Evolutionary conservation across 2,888 invertebrate genomes (phyloP).

Genomic region (Macrostomum cliftonense): DNA sequence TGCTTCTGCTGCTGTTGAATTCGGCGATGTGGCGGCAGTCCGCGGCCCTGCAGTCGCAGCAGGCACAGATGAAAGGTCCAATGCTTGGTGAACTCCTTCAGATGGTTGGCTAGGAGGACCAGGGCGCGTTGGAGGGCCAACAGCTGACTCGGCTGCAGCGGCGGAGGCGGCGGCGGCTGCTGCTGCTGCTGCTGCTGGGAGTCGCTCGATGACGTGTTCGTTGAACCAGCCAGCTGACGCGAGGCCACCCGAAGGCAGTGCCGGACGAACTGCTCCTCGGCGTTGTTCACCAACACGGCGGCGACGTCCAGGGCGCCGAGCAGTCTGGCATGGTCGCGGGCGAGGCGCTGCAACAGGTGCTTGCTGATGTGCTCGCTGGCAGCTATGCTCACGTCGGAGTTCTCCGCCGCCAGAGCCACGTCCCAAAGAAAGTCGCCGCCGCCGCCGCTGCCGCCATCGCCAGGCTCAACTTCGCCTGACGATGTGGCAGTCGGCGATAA

Average conservation of each 20-base stretch:
- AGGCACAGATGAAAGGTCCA: constrained; percentile 28
- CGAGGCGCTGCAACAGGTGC: constrained; percentile 39
- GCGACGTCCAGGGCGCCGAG: too few relatives aligned
- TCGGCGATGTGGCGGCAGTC: neutral
- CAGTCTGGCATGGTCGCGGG: neutral
- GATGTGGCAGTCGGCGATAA: too few relatives aligned
- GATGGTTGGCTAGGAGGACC: constrained; percentile 66
- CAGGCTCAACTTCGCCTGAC: too few relatives aligned
- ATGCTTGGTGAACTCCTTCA: constrained; percentile 60
- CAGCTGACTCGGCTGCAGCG: constrained; percentile 57
- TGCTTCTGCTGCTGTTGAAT: constrained; percentile 51
- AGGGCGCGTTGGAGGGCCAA: constrained; percentile 74
- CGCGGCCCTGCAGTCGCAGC: neutral
- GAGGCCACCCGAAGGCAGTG: neutral
- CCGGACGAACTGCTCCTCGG: constrained; percentile 3
- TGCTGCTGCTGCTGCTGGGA: too few relatives aligned
- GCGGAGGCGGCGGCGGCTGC: too few relatives aligned
- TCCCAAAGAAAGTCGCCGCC: constrained; percentile 82
- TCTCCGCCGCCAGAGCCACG: constrained; percentile 69
- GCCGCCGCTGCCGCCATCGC: constrained; percentile 33
- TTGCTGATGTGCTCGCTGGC: constrained; percentile 81
- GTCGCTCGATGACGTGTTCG: too few relatives aligned
- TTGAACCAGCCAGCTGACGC: constrained; percentile 10
- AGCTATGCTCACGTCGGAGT: constrained; percentile 78
- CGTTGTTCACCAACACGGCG: neutral